Evolutionary conservation across 2,797 vertebrate species (phyloP).

Genomic region (Sus cebifrons): DNA sequence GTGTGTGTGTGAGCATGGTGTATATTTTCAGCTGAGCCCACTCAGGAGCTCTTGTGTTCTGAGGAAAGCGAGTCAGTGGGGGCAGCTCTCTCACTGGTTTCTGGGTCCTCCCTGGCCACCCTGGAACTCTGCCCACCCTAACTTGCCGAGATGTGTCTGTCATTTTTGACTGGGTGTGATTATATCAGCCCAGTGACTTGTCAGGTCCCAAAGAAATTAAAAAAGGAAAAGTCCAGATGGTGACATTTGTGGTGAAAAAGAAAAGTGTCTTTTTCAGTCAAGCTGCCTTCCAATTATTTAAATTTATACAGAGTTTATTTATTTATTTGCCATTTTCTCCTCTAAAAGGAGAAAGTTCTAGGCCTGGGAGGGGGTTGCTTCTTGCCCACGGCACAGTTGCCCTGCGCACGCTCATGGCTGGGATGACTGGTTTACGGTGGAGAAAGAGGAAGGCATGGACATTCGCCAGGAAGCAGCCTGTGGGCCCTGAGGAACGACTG

Average conservation of each 20-base stretch:
- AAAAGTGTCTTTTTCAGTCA: constrained; percentile 88
- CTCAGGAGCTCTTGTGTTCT: constrained; percentile 44
- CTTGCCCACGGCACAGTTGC: background rate
- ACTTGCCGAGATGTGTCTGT: constrained; percentile 81
- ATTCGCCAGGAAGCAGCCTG: background rate
- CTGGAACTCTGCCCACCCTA: constrained; percentile 79
- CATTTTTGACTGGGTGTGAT: constrained; percentile 87
- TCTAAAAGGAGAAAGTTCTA: constrained; percentile 74
- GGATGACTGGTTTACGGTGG: background rate
- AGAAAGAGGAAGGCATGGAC: background rate
- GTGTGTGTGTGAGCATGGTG: background rate
- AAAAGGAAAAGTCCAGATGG: constrained; percentile 88
- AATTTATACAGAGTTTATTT: constrained; percentile 87
- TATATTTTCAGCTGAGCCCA: constrained; percentile 65
- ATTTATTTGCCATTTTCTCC: constrained; percentile 86
- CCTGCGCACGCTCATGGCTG: background rate
- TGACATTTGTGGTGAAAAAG: constrained; percentile 88
- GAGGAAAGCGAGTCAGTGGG: background rate
- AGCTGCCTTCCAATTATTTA: constrained; percentile 88
- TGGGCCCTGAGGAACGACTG: rapidly evolving
- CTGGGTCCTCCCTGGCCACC: constrained; percentile 73
- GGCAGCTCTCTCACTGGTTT: constrained; percentile 52
- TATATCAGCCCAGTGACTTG: constrained; percentile 86
- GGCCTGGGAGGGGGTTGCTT: constrained; percentile 45
- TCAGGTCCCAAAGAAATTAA: constrained; percentile 87